Evolutionary conservation across 30 jellyfish, hydroid and myxozoan species (phyloP).

Genomic region (Calvadosia cruxmelitensis): DNA sequence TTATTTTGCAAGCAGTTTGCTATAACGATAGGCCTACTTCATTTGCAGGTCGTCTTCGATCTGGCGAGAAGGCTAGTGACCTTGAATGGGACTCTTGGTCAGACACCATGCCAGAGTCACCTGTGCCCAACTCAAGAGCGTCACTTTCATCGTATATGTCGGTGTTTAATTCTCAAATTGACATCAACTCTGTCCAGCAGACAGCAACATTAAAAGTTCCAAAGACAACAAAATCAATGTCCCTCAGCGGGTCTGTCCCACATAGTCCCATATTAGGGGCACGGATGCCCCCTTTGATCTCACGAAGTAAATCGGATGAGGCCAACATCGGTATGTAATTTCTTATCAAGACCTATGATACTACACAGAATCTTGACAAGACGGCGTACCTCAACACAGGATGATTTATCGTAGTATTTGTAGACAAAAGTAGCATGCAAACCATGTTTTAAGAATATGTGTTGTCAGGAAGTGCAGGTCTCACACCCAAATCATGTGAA

Average conservation of each 20-base stretch:
- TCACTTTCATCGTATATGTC: conserved; percentile 25
- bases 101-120: conserved; percentile 38
- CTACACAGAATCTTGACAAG: no score
- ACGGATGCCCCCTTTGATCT: conserved; percentile 23
- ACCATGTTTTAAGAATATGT: no score
- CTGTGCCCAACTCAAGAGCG: conserved; percentile 8
- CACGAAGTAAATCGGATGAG: conserved; percentile 78
- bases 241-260: conserved; percentile 65
- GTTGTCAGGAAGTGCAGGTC: no score
- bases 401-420: no score
- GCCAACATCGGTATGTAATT: conserved; percentile 69
- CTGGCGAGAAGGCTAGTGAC: conserved; percentile 68
- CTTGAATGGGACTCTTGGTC: conserved; percentile 61
- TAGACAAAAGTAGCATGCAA: no score
- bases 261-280: conserved; percentile 63
- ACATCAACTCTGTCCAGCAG: not conserved
- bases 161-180: conserved; percentile 15
- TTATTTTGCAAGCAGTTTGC: no score
- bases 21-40: no score
- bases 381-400: no score
- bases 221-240: not conserved
- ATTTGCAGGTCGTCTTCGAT: conserved; percentile 42
- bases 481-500: no score
- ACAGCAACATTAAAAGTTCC: not conserved
- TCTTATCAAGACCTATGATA: not conserved